These are phyloP conservation scores for Pygocentrus nattereri DNA, from an alignment of 2,797 vertebrate genomes.

Conservation along the genomic window DNA sequence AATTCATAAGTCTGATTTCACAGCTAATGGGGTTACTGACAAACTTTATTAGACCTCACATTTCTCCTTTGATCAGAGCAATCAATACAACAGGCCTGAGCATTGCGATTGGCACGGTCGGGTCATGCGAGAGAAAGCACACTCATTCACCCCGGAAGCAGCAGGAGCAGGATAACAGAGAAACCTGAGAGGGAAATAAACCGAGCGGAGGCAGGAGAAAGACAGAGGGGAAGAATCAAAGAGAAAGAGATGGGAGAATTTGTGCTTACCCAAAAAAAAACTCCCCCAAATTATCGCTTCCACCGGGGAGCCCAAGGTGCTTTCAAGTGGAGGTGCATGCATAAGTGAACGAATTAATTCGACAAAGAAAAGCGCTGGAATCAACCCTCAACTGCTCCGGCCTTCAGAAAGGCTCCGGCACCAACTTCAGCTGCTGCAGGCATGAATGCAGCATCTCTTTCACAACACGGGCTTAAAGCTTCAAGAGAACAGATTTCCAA, in stretches of 20 bases:
- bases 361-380: constrained; percentile 72
- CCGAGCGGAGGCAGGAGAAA: constrained; percentile 16
- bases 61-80: constrained; percentile 44
- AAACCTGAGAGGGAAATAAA: constrained; percentile 1
- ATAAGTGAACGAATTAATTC: constrained; percentile 75
- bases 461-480: not conserved
- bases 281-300: constrained; percentile 45
- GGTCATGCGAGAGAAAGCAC: constrained; percentile 14
- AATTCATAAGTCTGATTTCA: constrained; percentile 45
- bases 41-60: constrained; percentile 42
- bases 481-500: not conserved
- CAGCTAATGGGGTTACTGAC: constrained; percentile 52
- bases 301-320: constrained; percentile 66
- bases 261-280: constrained; percentile 23
- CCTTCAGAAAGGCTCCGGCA: constrained; percentile 4
- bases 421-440: constrained; percentile 14
- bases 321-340: constrained; percentile 78
- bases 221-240: constrained; percentile 14
- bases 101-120: constrained; percentile 24
- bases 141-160: constrained; percentile 10
- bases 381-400: constrained; percentile 58
- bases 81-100: constrained; percentile 45
- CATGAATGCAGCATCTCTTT: not conserved
- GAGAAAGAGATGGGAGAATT: constrained; percentile 51
- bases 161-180: not conserved